A percentile compares a stretch with the other conserved stretches of the same genome.
Conservation (phyloP, 2,797 vertebrate species). For the Microhierax caerulescens region DNA sequence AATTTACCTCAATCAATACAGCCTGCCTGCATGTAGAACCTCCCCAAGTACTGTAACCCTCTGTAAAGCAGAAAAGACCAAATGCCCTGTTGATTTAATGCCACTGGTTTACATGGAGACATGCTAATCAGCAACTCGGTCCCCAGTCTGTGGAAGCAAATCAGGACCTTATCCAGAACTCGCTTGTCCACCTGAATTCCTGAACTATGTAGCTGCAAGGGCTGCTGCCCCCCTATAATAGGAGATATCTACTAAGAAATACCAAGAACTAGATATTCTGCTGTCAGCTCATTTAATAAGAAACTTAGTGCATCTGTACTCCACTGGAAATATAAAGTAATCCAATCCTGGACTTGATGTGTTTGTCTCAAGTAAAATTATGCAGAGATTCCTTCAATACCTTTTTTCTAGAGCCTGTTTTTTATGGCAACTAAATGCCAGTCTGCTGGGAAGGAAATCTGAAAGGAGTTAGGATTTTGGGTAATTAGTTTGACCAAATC, state of each 20-base stretch:
- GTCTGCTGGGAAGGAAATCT: neutral
- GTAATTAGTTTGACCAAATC: neutral
- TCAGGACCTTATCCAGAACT: neutral
- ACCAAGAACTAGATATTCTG: neutral
- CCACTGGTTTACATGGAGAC: neutral
- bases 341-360: neutral
- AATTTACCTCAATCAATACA: conserved; percentile 15
- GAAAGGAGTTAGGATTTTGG: neutral
- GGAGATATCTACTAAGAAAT: neutral
- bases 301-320: neutral
- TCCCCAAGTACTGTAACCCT: neutral
- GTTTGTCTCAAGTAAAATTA: neutral
- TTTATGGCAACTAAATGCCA: neutral
- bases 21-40: conserved; percentile 12
- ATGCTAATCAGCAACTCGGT: neutral
- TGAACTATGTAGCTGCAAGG: neutral
- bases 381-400: neutral
- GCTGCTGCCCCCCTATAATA: neutral
- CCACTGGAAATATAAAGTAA: neutral
- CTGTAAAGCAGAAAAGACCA: neutral
- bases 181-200: neutral
- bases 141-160: neutral
- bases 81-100: neutral
- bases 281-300: neutral
- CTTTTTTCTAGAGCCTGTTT: neutral